These are phyloP conservation scores for Leucoptera coffeella DNA, from an alignment of 2,888 invertebrate species.

Conservation along the genomic window DNA sequence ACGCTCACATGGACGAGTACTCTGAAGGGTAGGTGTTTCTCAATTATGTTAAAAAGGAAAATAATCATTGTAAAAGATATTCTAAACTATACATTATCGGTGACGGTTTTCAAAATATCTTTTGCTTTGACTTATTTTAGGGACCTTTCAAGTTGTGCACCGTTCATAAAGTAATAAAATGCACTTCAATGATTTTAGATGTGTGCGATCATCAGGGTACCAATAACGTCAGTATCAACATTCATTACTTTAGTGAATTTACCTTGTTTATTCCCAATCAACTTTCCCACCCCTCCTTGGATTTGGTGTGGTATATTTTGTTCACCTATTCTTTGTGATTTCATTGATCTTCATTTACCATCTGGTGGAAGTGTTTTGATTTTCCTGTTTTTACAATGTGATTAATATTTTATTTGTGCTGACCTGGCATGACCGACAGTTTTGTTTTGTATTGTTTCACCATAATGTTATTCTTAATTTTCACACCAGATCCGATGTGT, in stretches of 20 bases:
- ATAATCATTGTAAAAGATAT: slow-evolving; percentile 30
- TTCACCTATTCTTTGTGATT: slow-evolving; percentile 25
- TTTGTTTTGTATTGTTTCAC: too few relatives aligned
- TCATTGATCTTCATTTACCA: slow-evolving; percentile 40
- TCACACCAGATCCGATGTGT: slow-evolving; percentile 56
- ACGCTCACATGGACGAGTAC: slow-evolving; percentile 96
- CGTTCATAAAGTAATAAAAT: slow-evolving; percentile 30
- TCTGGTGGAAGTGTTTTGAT: slow-evolving; percentile 54
- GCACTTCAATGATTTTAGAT: slow-evolving; percentile 45
- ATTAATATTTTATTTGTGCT: slow-evolving; percentile 28
- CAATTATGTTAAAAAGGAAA: neutral
- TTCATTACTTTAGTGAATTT: slow-evolving; percentile 25
- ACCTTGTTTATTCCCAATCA: slow-evolving; percentile 44
- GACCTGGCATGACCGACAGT: too few relatives aligned
- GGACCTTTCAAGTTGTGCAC: too few relatives aligned
- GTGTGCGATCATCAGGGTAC: slow-evolving; percentile 37
- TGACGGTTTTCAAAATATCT: too few relatives aligned
- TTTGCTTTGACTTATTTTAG: too few relatives aligned
- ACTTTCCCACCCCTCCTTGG: slow-evolving; percentile 48
- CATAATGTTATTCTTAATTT: slow-evolving; percentile 29
- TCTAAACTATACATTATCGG: neutral
- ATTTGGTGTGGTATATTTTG: slow-evolving; percentile 52
- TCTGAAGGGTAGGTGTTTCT: slow-evolving; percentile 86
- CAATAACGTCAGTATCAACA: slow-evolving; percentile 27
- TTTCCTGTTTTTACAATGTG: slow-evolving; percentile 45